These are phyloP conservation scores for Chionomys nivalis DNA, from an alignment of 2,113 vertebrate species.

Conservation along the genomic window DNA sequence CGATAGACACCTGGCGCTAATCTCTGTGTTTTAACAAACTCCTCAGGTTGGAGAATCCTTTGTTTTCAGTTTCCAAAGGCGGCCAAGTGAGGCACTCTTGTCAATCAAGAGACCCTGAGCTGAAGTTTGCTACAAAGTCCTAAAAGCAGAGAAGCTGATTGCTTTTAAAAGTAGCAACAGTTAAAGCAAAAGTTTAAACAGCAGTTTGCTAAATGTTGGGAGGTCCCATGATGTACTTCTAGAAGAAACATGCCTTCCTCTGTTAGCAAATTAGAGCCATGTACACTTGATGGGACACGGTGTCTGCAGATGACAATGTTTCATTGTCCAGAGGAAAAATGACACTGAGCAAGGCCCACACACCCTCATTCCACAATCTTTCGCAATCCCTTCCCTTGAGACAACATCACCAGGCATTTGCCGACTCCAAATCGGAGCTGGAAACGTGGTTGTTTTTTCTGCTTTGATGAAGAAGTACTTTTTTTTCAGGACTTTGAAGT, in stretches of 20 bases:
- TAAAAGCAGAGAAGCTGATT: background rate
- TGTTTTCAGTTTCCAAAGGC: background rate
- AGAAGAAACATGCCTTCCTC: background rate
- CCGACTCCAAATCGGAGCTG: background rate
- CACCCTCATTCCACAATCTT: constrained; percentile 33
- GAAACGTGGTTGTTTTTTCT: constrained; percentile 29
- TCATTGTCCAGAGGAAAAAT: background rate
- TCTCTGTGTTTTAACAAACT: background rate
- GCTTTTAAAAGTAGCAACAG: background rate
- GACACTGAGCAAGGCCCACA: background rate
- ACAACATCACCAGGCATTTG: background rate
- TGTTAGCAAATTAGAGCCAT: background rate
- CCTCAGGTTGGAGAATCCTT: background rate
- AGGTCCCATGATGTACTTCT: background rate
- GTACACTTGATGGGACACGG: background rate
- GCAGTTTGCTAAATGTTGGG: background rate
- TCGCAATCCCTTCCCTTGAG: background rate
- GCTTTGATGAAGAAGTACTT: constrained; percentile 59
- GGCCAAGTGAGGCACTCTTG: background rate
- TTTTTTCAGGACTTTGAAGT: constrained; percentile 34
- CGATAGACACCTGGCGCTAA: background rate
- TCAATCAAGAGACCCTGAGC: background rate
- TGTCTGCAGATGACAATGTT: background rate
- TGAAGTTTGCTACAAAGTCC: background rate
- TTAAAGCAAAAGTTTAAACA: background rate